These are phyloP conservation scores for Rhagonycha lutea DNA, from an alignment of 2,888 invertebrate genomes.

Conservation along the genomic window DNA sequence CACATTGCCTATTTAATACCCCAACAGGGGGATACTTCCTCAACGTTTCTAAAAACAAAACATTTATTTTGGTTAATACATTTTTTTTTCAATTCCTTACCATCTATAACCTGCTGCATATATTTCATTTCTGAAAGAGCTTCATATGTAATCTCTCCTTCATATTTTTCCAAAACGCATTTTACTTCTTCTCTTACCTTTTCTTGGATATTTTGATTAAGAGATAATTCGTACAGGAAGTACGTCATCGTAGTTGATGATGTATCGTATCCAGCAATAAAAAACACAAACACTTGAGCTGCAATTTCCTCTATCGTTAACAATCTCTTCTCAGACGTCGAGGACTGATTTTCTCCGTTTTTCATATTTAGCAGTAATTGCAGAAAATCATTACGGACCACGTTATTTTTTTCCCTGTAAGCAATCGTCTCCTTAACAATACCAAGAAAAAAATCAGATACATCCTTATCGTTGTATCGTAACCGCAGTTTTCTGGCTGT, in stretches of 20 bases:
- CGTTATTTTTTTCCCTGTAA: conserved; percentile 51
- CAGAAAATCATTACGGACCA: conserved; percentile 59
- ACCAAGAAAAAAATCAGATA: conserved; percentile 53
- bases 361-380: conserved; percentile 52
- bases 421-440: conserved; percentile 53
- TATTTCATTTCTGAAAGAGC: conserved; percentile 56
- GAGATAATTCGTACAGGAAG: conserved; percentile 57
- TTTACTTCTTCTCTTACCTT: conserved; percentile 53
- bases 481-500: conserved; percentile 35
- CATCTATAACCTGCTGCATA: conserved; percentile 52
- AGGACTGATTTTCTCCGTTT: conserved; percentile 7
- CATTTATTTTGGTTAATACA: not conserved
- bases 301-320: conserved; percentile 23
- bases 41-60: conserved; percentile 45
- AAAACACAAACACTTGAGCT: conserved; percentile 42
- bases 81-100: conserved; percentile 32
- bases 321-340: not conserved
- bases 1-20: conserved; percentile 33
- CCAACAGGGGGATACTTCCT: conserved; percentile 48
- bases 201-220: conserved; percentile 54
- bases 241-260: conserved; percentile 53
- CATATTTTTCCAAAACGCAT: conserved; percentile 46
- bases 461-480: conserved; percentile 32
- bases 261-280: conserved; percentile 50
- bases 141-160: conserved; percentile 55